These are phyloP conservation scores for Dorcus parallelipipedus DNA, from an alignment of 2,888 invertebrate species.

Conservation along the genomic window DNA sequence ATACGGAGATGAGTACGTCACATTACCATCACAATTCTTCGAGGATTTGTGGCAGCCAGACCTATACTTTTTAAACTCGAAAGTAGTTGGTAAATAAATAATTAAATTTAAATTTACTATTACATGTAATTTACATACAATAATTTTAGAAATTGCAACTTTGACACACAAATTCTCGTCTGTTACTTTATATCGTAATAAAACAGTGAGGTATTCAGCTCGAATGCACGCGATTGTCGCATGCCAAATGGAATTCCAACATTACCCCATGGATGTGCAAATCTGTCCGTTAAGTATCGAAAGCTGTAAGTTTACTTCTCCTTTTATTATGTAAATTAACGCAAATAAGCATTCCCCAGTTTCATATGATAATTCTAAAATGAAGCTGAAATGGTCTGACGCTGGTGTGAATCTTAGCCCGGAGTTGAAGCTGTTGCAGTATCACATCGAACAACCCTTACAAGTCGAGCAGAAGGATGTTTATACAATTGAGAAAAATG, in stretches of 20 bases:
- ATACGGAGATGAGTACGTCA: conserved; percentile 76
- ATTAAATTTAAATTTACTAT: neutral
- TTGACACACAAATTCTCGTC: conserved; percentile 78
- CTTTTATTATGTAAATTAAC: neutral
- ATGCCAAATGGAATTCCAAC: conserved; percentile 83
- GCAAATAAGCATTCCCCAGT: conserved; percentile 51
- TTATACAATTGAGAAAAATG: conserved; percentile 74
- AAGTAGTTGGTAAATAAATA: conserved; percentile 67
- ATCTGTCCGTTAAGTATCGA: conserved; percentile 79
- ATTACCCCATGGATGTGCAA: conserved; percentile 85
- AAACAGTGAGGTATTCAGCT: conserved; percentile 75
- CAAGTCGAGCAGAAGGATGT: conserved; percentile 69
- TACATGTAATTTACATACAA: neutral
- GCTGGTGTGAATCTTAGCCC: conserved; percentile 75
- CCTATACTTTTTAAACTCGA: conserved; percentile 80
- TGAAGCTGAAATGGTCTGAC: conserved; percentile 71
- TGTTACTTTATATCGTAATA: conserved; percentile 75
- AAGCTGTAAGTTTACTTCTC: conserved; percentile 67
- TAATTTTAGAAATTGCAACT: conserved; percentile 68
- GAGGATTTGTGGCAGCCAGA: conserved; percentile 87
- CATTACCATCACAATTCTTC: conserved; percentile 75
- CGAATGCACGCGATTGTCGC: conserved; percentile 83
- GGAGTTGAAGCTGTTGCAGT: conserved; percentile 75
- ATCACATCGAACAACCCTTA: conserved; percentile 71
- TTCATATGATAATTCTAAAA: conserved; percentile 75